Base-by-base conservation (phyloP, 23 tunicate species). In the Corella eumyota region DNA sequence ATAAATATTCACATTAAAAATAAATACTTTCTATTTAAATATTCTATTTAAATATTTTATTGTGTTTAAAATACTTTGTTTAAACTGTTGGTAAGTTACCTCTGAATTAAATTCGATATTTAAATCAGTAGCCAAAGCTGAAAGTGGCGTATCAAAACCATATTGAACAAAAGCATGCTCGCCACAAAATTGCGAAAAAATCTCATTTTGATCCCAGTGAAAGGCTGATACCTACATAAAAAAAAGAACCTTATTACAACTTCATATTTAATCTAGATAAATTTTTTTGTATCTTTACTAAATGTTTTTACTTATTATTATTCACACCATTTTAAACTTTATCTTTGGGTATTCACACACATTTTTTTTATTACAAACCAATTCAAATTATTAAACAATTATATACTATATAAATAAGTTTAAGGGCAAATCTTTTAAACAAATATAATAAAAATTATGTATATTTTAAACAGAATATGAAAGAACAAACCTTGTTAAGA, bases 151-250 rank as follows among this genome's bases (percentile, higher is more conserved):
- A 13, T 76, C 66, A 36, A 90, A 90, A 6, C 97, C 97, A 57
- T 73, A 90, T 24, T 68, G 86, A 22, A 79, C 97, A 29, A 90
- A 75, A 6, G 97, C 62, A 51, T 90, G 97, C 36, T 90, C 97
- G 32, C 97, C 97, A 25, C 77, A 57, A 56, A 90, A 90, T 67
- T 90, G 97, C 13, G 97, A 73, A 54, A 90, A 90, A 17, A 76
- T 72, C 53, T 90, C 97, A 36, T 90, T 90, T 62, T 90, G 97
- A 46, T 90, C 97, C 97, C 97, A 90, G 50, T 90, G 85, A 61
- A 90, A 79, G 28, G 97, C 97, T 6, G 97, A 90, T 17, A 75
- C 82, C 82, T 75, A 60, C 0, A 67, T 32, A 11, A 44, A 44
- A 11, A 44, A 11, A 11, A 11, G 48, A n/a, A n/a, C n/a, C n/a